A percentile compares a stretch with the other conserved stretches of the same genome.
These are phyloP conservation scores for Orthosia cruda DNA, from an alignment of 2,888 invertebrate genomes.

Conservation along the genomic window DNA sequence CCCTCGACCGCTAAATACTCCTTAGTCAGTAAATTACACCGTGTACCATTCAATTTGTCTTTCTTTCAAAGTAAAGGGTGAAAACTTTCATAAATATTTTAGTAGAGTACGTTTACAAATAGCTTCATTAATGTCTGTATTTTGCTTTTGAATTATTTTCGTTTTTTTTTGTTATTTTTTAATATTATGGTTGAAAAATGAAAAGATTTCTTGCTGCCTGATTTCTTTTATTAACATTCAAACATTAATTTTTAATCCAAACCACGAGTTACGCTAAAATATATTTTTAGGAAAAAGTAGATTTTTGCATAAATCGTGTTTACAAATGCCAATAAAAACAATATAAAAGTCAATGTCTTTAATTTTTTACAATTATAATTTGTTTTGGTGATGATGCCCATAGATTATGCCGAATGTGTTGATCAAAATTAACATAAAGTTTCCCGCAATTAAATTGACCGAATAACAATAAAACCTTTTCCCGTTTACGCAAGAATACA, in stretches of 20 bases:
- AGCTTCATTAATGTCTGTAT: conserved; percentile 37
- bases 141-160: conserved; percentile 1
- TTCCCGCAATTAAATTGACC: neutral
- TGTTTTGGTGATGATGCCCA: no score
- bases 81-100: conserved; percentile 60
- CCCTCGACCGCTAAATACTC: conserved; percentile 34
- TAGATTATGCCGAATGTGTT: no score
- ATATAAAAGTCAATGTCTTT: no score
- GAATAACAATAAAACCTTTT: conserved; percentile 1
- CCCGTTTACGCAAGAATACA: neutral
- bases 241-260: no score
- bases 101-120: conserved; percentile 21
- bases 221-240: no score
- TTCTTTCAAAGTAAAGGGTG: conserved; percentile 60
- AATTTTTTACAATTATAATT: no score
- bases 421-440: neutral
- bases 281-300: no score
- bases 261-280: no score
- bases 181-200: neutral
- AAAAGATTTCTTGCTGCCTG: no score
- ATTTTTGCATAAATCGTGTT: no score
- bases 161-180: neutral
- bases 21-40: conserved; percentile 55
- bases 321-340: no score
- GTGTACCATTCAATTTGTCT: conserved; percentile 26